phyloP scores from a whole-genome alignment of 2,888 invertebrate species.

The Iselma pallidipennis region DNA sequence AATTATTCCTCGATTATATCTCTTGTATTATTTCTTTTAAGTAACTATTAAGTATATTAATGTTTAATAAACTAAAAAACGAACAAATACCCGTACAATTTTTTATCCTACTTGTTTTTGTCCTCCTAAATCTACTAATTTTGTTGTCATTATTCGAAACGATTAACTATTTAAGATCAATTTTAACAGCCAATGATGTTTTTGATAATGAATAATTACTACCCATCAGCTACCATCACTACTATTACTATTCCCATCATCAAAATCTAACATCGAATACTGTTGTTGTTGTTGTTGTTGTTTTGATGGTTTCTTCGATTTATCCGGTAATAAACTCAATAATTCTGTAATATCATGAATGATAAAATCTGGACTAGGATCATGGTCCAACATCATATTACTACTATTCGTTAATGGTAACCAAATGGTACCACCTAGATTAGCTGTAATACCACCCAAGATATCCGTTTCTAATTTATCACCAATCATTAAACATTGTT shows the following conservation, averaged over 20 bases:
- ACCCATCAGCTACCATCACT: slow-evolving; percentile 58
- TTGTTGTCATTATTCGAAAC: neutral
- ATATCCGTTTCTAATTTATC: slow-evolving; percentile 89
- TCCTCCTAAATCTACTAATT: too few species aligned
- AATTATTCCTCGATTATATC: neutral
- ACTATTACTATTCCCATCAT: slow-evolving; percentile 56
- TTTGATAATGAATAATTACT: neutral
- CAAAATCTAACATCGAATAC: slow-evolving; percentile 42
- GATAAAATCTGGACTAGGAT: slow-evolving; percentile 66
- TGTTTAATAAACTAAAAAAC: neutral
- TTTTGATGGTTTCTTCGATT: neutral
- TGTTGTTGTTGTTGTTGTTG: too few species aligned
- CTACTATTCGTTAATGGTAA: slow-evolving; percentile 63
- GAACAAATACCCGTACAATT: neutral
- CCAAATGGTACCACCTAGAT: slow-evolving; percentile 78
- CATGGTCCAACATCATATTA: slow-evolving; percentile 42
- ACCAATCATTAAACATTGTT: slow-evolving; percentile 78
- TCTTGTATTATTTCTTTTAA: neutral
- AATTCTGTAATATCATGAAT: slow-evolving; percentile 69
- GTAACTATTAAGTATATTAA: neutral
- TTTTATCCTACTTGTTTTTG: too few species aligned
- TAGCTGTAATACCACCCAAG: slow-evolving; percentile 78
- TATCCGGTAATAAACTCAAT: slow-evolving; percentile 60
- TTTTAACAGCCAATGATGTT: neutral
- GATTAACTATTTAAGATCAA: neutral